A percentile compares a stretch with the other conserved stretches of the same genome.
Conservation (phyloP, 2,797 vertebrate species). For the Diceros bicornis region DNA sequence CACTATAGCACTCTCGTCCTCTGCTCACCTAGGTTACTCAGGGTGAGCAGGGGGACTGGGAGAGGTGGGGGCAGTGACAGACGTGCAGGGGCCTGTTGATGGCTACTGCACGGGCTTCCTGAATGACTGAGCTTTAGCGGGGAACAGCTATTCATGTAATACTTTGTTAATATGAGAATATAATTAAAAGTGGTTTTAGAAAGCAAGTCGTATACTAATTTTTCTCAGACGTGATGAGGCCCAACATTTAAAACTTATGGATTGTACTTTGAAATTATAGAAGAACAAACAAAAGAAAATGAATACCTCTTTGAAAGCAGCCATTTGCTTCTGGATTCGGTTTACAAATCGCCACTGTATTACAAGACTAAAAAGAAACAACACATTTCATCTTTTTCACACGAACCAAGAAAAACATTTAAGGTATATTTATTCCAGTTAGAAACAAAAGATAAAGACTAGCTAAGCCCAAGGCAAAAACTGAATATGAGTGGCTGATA, state of each 20-base stretch:
- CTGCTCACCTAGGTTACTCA: background rate
- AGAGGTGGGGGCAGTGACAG: too few relatives aligned
- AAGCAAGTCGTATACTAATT: background rate
- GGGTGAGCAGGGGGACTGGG: background rate
- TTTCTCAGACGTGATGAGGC: background rate
- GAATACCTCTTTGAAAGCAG: conserved; percentile 97
- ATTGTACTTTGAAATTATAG: conserved; percentile 28
- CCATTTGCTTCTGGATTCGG: conserved; percentile 98
- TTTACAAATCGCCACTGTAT: conserved; percentile 99
- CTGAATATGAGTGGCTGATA: background rate
- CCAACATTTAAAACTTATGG: background rate
- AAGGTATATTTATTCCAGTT: conserved; percentile 48
- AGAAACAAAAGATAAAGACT: conserved; percentile 57
- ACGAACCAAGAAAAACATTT: conserved; percentile 13
- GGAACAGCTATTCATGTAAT: background rate
- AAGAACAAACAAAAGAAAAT: background rate
- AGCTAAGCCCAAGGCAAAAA: background rate
- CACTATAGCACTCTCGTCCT: background rate
- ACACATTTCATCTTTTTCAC: conserved; percentile 49
- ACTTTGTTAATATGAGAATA: background rate
- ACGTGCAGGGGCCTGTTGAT: accelerated
- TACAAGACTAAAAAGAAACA: conserved; percentile 92
- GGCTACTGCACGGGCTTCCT: background rate
- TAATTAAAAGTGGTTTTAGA: background rate
- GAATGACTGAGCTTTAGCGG: background rate